These are phyloP conservation scores for Tetraneura akinire DNA, from an alignment of 1,140 invertebrate species.

Conservation along the genomic window DNA sequence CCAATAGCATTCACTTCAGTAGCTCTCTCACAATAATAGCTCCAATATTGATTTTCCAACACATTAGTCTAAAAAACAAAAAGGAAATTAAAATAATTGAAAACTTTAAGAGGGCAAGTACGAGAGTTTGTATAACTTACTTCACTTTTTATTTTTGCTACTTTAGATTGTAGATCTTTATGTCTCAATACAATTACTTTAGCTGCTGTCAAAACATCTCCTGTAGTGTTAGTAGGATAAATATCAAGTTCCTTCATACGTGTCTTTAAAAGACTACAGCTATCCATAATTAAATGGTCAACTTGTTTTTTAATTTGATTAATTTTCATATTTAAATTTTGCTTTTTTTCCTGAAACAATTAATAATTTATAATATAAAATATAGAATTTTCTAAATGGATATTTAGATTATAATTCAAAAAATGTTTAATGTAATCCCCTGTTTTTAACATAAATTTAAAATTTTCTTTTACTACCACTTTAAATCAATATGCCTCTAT, in stretches of 20 bases:
- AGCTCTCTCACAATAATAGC: constrained; percentile 28
- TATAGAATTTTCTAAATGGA: too few species aligned
- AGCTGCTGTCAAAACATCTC: constrained; percentile 81
- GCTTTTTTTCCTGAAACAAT: constrained; percentile 71
- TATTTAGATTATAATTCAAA: not conserved
- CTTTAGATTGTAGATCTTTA: constrained; percentile 86
- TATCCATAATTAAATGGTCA: constrained; percentile 85
- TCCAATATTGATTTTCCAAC: constrained; percentile 39
- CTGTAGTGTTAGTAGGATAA: constrained; percentile 74
- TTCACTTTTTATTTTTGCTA: constrained; percentile 78
- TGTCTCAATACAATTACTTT: constrained; percentile 90
- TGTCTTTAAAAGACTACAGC: constrained; percentile 84
- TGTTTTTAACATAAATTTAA: too few species aligned
- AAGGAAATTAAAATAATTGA: not conserved
- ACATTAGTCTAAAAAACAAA: constrained; percentile 20
- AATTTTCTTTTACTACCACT: too few species aligned
- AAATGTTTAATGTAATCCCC: too few species aligned
- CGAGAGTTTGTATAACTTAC: too few species aligned
- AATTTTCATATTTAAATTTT: constrained; percentile 74
- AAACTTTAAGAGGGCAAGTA: too few species aligned
- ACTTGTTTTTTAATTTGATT: constrained; percentile 90
- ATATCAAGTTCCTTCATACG: constrained; percentile 89
- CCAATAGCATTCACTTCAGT: constrained; percentile 38
- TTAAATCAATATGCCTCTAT: too few species aligned
- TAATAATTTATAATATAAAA: not conserved